These are phyloP conservation scores for Apamea monoglypha DNA, from an alignment of 2,888 invertebrate genomes.

Conservation along the genomic window DNA sequence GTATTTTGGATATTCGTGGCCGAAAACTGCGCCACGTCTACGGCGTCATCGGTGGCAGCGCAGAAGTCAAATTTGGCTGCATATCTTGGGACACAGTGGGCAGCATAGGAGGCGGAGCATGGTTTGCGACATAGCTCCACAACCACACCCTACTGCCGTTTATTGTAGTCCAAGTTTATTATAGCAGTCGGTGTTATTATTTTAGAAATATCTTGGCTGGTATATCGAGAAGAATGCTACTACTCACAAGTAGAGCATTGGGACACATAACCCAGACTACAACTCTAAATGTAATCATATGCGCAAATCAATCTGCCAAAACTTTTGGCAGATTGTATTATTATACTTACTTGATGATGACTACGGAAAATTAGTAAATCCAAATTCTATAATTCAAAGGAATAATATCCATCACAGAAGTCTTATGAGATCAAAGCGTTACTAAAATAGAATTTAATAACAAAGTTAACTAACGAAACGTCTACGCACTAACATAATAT, in stretches of 20 bases:
- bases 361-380: not conserved
- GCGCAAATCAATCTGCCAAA: not conserved
- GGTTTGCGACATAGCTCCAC: not conserved
- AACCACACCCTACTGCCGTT: not conserved
- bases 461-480: conserved; percentile 38
- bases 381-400: conserved; percentile 3
- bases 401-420: conserved; percentile 17
- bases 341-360: not conserved
- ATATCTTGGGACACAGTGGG: not conserved
- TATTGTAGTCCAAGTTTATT: too few species aligned
- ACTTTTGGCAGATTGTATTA: not conserved
- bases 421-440: conserved; percentile 17
- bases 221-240: not conserved
- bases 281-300: not conserved
- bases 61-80: not conserved
- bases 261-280: not conserved
- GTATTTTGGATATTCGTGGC: not conserved
- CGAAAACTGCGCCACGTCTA: not conserved
- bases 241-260: not conserved
- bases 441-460: conserved; percentile 26
- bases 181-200: not conserved
- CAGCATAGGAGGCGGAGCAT: not conserved
- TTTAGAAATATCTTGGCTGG: not conserved
- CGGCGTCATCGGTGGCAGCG: not conserved
- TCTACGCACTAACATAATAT: conserved; percentile 37